Conservation (phyloP, 2,888 invertebrate species). For the Gibbula magus region DNA sequence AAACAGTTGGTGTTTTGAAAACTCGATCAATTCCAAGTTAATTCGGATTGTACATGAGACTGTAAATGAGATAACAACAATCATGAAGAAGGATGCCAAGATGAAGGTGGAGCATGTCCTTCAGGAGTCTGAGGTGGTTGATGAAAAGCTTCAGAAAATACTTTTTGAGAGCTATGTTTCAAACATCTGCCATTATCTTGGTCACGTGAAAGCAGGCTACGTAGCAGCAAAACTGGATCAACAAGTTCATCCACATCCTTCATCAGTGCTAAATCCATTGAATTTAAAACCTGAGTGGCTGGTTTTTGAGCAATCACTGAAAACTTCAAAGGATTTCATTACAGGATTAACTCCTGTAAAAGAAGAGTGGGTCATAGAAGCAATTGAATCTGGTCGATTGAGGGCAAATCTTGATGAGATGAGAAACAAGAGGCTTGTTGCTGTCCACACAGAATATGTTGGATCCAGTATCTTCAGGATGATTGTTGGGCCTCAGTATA, state of each 20-base stretch:
- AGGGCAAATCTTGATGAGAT: slow-evolving; percentile 43
- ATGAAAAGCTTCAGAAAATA: slow-evolving; percentile 47
- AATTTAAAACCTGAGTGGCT: slow-evolving; percentile 62
- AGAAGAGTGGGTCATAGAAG: slow-evolving; percentile 50
- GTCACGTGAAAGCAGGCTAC: slow-evolving; percentile 64
- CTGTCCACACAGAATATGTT: slow-evolving; percentile 44
- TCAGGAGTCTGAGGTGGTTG: slow-evolving; percentile 33
- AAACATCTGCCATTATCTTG: slow-evolving; percentile 62
- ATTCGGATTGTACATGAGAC: slow-evolving; percentile 60
- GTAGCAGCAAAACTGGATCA: slow-evolving; percentile 45
- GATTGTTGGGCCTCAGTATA: slow-evolving; percentile 57
- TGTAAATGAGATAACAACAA: slow-evolving; percentile 53
- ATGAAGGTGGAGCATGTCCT: slow-evolving; percentile 43
- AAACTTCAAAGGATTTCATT: slow-evolving; percentile 62
- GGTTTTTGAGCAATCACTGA: slow-evolving; percentile 59
- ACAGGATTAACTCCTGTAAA: slow-evolving; percentile 61
- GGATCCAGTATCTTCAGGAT: slow-evolving; percentile 49
- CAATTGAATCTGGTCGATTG: slow-evolving; percentile 34
- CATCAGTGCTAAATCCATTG: slow-evolving; percentile 55
- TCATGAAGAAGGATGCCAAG: slow-evolving; percentile 53
- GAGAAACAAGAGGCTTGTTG: slow-evolving; percentile 42
- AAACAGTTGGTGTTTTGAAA: slow-evolving; percentile 67
- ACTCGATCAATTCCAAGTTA: slow-evolving; percentile 71
- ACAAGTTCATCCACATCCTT: slow-evolving; percentile 64
- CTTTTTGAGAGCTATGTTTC: slow-evolving; percentile 55